Conservation (phyloP, 64 coral and sea anemone species). For the Montipora capricornis region DNA sequence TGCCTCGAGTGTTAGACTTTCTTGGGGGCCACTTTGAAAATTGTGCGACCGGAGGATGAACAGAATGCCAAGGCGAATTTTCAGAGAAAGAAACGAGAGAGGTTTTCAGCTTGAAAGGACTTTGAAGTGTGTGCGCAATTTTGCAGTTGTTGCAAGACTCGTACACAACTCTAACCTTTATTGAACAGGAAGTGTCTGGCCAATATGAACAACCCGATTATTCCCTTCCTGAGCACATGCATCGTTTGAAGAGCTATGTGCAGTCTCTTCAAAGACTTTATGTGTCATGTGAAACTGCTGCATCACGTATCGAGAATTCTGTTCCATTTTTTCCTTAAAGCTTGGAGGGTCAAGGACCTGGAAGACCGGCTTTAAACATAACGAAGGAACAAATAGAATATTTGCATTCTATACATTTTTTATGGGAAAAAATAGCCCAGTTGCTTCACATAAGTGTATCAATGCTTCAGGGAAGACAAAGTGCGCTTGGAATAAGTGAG, state of each 20-base stretch:
- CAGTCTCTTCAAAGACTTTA: slow-evolving; percentile 13
- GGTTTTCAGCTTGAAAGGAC: background rate
- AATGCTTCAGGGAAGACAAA: slow-evolving; percentile 57
- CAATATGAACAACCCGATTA: background rate
- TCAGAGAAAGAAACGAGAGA: slow-evolving; percentile 17
- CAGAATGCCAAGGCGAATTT: background rate
- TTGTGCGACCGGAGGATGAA: background rate
- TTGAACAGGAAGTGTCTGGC: background rate
- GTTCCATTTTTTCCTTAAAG: slow-evolving; percentile 20
- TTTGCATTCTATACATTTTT: slow-evolving; percentile 52
- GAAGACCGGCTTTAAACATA: slow-evolving; percentile 37
- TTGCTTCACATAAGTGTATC: slow-evolving; percentile 62
- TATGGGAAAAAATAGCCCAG: slow-evolving; percentile 62
- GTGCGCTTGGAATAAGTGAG: slow-evolving; percentile 74
- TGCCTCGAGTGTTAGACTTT: background rate
- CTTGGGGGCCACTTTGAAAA: background rate
- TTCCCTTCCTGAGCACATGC: background rate
- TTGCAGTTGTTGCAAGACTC: background rate
- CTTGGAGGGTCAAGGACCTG: background rate
- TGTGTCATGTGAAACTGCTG: background rate
- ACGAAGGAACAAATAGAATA: slow-evolving; percentile 58
- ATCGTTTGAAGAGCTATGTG: background rate
- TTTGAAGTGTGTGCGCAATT: background rate
- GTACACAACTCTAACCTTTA: slow-evolving; percentile 4
- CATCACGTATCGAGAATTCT: background rate